These are phyloP conservation scores for Gallinago jamesoni DNA, from an alignment of 2,113 vertebrate species.

Conservation along the genomic window DNA sequence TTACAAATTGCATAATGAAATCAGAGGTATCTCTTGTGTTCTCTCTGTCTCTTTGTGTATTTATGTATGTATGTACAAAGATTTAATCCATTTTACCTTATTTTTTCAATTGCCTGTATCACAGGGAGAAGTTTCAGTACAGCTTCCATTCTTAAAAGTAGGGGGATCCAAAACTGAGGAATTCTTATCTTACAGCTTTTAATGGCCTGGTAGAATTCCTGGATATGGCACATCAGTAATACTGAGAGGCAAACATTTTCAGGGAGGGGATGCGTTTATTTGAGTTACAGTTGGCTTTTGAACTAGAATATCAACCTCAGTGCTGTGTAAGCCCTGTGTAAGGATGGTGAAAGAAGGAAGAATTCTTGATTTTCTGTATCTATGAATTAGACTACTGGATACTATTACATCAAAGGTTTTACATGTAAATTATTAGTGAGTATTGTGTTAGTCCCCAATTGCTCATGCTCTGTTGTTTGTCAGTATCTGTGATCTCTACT, in stretches of 20 bases:
- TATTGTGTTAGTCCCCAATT: neutral
- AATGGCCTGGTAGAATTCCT: neutral
- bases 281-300: neutral
- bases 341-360: neutral
- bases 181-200: neutral
- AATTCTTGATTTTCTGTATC: neutral
- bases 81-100: neutral
- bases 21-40: neutral
- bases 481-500: neutral
- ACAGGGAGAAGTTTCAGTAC: neutral
- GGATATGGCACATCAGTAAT: neutral
- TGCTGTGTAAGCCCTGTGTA: neutral
- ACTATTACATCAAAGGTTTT: neutral
- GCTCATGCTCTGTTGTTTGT: neutral
- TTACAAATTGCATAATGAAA: neutral
- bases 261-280: neutral
- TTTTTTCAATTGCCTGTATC: neutral
- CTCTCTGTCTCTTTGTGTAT: neutral
- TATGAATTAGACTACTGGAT: neutral
- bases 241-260: neutral
- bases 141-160: neutral
- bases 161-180: neutral
- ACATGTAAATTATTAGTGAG: constrained; percentile 27
- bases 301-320: neutral
- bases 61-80: neutral